phyloP scores from a whole-genome alignment of 2,797 vertebrate species.

The Pteronotus mesoamericanus region DNA sequence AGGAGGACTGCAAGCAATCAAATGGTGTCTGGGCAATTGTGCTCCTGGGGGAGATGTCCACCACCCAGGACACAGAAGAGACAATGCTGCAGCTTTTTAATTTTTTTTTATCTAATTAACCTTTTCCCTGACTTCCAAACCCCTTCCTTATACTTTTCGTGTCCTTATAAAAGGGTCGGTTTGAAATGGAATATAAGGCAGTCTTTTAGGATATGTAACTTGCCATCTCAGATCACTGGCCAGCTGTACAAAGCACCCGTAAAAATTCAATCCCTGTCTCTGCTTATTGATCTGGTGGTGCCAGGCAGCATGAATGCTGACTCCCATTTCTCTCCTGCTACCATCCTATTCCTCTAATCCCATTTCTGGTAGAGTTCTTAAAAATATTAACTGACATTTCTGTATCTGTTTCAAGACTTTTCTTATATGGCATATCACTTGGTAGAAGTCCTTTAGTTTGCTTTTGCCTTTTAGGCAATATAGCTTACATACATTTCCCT shows the following conservation, averaged over 20 bases:
- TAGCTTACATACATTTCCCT: neutral
- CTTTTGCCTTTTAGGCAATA: neutral
- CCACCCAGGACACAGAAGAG: neutral
- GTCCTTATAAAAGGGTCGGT: neutral
- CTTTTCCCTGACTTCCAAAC: neutral
- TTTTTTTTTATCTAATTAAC: neutral
- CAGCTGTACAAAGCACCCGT: too few relatives aligned
- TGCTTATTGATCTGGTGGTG: neutral
- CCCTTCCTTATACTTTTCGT: neutral
- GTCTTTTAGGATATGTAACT: neutral
- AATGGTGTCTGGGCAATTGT: neutral
- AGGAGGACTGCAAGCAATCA: neutral
- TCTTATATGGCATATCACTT: neutral
- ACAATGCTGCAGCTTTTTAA: neutral
- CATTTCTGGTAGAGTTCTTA: neutral
- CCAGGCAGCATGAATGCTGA: neutral
- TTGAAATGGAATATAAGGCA: neutral
- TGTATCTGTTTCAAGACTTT: neutral
- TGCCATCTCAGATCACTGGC: neutral
- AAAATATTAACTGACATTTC: neutral
- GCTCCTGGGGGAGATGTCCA: neutral
- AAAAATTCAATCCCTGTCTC: neutral
- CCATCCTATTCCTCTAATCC: neutral
- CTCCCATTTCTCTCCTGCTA: neutral
- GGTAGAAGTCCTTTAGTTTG: neutral